phyloP scores from a whole-genome alignment of 2,888 invertebrate genomes.

The Lumbricus terrestris region DNA sequence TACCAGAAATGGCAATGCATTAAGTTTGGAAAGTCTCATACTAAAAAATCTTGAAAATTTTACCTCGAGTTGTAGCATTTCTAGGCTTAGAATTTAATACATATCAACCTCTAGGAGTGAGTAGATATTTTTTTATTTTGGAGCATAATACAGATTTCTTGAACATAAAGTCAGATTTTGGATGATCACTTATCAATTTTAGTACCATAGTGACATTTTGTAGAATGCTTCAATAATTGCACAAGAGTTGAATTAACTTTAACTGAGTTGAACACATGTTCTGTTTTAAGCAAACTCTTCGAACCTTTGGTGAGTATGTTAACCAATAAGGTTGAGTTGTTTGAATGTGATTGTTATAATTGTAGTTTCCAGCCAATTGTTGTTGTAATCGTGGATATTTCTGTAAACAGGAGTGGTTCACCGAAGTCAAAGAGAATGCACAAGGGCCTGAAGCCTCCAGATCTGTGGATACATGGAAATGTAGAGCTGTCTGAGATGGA shows the following conservation, averaged over 20 bases:
- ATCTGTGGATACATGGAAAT: slow-evolving; percentile 28
- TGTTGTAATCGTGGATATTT: background rate
- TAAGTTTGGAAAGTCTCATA: background rate
- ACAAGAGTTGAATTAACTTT: background rate
- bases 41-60: background rate
- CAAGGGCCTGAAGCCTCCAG: slow-evolving; percentile 27
- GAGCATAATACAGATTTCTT: background rate
- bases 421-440: background rate
- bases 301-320: background rate
- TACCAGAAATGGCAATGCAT: background rate
- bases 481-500: slow-evolving; percentile 15
- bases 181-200: background rate
- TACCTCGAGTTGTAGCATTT: no score
- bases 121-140: background rate
- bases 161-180: background rate
- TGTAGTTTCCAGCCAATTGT: background rate
- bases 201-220: background rate
- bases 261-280: background rate
- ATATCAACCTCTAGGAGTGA: background rate
- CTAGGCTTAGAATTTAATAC: no score
- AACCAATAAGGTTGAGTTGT: background rate
- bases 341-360: background rate
- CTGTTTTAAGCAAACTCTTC: background rate
- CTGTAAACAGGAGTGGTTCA: background rate
- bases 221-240: background rate